Evolutionary conservation across 2,113 vertebrate genomes (phyloP), one percentile per base, ranked within the genome.

Genomic region (Octodon degus): DNA sequence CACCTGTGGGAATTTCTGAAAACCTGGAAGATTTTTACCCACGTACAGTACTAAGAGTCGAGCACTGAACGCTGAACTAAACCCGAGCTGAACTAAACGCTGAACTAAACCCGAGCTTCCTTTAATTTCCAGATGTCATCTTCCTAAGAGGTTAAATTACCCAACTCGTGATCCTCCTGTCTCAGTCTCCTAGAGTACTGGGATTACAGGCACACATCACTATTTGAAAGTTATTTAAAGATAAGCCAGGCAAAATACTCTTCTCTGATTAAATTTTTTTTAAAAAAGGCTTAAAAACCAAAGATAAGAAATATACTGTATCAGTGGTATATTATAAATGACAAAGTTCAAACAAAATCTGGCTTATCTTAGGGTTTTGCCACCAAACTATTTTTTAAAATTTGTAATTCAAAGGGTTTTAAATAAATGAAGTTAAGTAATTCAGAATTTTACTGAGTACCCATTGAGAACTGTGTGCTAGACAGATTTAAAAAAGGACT

Each of bases 361-460:
- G 11, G 68, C n/a, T 87, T 47, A 47, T 34, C 85, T 77, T 65
- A 43, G 12, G 16, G 32, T 65, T 93, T 76, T 74, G 63, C n/a
- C 37, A 89, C 63, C 74, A 63, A 62, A 74, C 89, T 34, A 55
- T n/a, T 60, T 91, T 83, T 60, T 19, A 32, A 32, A 68, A 43
- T 89, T 43, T 68, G 5, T 16, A 76, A 85, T 74, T 58, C 76
- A 83, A 86, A 92, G 8, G 12, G 25, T 11, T 79, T 90, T 82
- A 86, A 92, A 7, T 79, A 88, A 84, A 27, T 74, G 32, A 80
- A 95, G 83, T 67, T 65, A 84, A 76, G 62, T 84, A 85, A 37
- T 1, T 74, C 89, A 55, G 27, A 74, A 67, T 77, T 68, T 86
- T 77, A 82, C 43, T 80, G 40, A 63, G 30, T 11, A 37, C n/a